Conservation (phyloP, 2,888 invertebrate species). For the Drosophila buzzatii region DNA sequence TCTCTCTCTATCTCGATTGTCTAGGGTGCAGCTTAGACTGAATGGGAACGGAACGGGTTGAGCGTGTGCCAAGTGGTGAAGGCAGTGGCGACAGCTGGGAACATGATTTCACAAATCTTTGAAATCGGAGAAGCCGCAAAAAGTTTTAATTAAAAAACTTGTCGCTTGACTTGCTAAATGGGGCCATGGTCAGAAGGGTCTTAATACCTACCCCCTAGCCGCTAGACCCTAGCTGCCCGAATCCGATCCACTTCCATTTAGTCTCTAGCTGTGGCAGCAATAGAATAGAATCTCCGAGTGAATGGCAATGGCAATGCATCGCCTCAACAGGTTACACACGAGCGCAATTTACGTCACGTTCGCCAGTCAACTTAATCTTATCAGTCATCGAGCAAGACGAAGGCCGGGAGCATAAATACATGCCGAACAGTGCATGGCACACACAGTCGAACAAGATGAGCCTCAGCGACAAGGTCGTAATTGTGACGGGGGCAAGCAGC, state of each 20-base stretch:
- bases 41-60: conserved; percentile 21
- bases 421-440: conserved; percentile 1
- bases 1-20: conserved; percentile 4
- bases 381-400: conserved; percentile 22
- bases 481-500: conserved; percentile 90
- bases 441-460: conserved; percentile 69
- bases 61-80: not conserved
- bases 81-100: conserved; percentile 45
- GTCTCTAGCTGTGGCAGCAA: not conserved
- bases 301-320: conserved; percentile 7
- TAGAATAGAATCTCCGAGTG: conserved; percentile 17
- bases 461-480: conserved; percentile 85
- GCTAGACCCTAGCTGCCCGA: too few species aligned
- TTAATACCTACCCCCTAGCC: not conserved
- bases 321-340: conserved; percentile 38
- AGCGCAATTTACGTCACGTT: conserved; percentile 35
- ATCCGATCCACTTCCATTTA: too few species aligned
- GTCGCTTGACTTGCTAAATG: conserved; percentile 55
- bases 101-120: conserved; percentile 70
- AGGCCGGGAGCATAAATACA: conserved; percentile 33
- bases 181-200: conserved; percentile 15
- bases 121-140: conserved; percentile 68
- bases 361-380: conserved; percentile 35
- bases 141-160: conserved; percentile 79
- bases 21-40: conserved; percentile 33